These are phyloP conservation scores for Mycetomoellerius zeteki DNA, from an alignment of 1,140 invertebrate genomes.

Conservation along the genomic window DNA sequence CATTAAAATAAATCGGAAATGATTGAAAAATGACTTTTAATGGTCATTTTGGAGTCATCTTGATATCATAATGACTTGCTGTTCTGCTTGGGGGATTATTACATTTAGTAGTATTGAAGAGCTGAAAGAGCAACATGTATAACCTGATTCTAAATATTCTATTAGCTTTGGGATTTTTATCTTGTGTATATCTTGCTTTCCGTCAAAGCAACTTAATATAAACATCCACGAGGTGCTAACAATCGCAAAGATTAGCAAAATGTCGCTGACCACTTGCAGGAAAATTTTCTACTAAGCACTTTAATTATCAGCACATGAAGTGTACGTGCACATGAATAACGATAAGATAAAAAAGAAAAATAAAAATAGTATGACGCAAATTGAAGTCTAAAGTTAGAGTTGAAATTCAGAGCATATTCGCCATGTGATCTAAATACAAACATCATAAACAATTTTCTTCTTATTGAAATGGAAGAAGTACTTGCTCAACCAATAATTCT, in stretches of 20 bases:
- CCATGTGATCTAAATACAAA: neutral
- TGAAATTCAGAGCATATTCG: neutral
- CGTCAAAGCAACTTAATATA: neutral
- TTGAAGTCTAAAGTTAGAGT: constrained; percentile 15
- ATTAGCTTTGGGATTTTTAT: neutral
- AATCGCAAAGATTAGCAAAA: neutral
- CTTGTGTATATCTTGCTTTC: neutral
- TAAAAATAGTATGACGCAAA: constrained; percentile 16
- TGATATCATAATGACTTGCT: no score
- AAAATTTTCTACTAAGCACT: neutral
- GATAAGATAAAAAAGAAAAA: constrained; percentile 27
- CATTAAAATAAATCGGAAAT: no score
- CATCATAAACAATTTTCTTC: neutral
- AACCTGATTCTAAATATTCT: neutral
- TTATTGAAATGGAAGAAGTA: neutral
- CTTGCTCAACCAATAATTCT: neutral
- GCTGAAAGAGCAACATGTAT: neutral
- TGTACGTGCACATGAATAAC: neutral
- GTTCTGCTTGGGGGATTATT: no score
- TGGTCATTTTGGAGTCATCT: no score
- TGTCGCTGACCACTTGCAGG: neutral
- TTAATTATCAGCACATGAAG: constrained; percentile 13
- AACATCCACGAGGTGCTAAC: constrained; percentile 13
- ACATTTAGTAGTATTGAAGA: no score
- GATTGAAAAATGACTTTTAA: no score